These are phyloP conservation scores for Piprites chloris DNA, from an alignment of 2,113 vertebrate genomes.

Conservation along the genomic window DNA sequence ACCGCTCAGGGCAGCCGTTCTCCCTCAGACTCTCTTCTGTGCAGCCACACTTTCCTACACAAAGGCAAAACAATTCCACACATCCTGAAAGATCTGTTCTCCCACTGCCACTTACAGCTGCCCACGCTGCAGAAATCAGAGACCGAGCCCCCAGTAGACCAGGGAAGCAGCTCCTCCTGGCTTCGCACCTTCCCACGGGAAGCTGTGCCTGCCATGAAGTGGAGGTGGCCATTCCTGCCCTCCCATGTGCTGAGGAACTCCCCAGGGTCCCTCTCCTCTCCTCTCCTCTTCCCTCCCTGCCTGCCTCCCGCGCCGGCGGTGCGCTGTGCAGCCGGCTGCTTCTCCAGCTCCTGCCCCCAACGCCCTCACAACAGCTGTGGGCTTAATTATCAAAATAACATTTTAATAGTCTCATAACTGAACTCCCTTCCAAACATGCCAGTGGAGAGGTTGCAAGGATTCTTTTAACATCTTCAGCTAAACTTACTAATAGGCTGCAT, in stretches of 20 bases:
- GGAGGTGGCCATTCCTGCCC: neutral
- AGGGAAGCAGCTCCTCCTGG: neutral
- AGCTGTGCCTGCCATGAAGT: accelerated
- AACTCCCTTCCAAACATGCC: slow-evolving; percentile 76
- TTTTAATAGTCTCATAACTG: slow-evolving; percentile 85
- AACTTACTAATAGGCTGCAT: slow-evolving; percentile 74
- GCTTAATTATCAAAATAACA: slow-evolving; percentile 87
- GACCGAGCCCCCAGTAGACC: accelerated
- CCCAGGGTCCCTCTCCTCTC: neutral
- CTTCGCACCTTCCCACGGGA: accelerated
- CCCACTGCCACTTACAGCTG: neutral
- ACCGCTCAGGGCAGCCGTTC: accelerated
- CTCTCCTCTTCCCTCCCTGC: neutral
- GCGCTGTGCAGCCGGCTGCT: slow-evolving; percentile 48
- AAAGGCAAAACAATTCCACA: neutral
- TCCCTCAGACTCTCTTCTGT: neutral
- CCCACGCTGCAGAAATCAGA: neutral
- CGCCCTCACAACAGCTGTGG: slow-evolving; percentile 80
- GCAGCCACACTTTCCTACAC: neutral
- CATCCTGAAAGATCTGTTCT: accelerated
- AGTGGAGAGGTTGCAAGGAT: slow-evolving; percentile 67
- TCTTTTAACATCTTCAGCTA: slow-evolving; percentile 75
- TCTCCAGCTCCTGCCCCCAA: slow-evolving; percentile 65
- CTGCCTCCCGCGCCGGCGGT: neutral
- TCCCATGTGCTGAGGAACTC: accelerated